A percentile compares a stretch with the other conserved stretches of the same genome.
These are phyloP conservation scores for Pipistrellus kuhlii DNA, from an alignment of 2,797 vertebrate species.

Conservation along the genomic window DNA sequence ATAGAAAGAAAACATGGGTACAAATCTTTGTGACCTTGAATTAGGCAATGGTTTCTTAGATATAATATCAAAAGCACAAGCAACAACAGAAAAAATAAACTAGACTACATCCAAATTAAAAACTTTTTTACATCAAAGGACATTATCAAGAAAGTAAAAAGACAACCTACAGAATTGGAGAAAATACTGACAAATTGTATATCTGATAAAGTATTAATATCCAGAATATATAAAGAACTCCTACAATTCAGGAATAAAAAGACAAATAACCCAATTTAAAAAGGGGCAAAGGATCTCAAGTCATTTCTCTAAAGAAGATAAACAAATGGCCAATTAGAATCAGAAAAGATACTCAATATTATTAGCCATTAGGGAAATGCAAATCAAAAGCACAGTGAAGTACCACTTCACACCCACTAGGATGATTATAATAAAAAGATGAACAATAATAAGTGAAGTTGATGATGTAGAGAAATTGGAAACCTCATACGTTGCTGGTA, in stretches of 20 bases:
- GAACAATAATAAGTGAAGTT: neutral
- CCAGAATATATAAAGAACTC: neutral
- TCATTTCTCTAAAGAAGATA: slow-evolving; percentile 42
- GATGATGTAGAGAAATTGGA: neutral
- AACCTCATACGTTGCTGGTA: neutral
- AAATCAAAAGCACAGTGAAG: slow-evolving; percentile 16
- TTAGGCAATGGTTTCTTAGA: slow-evolving; percentile 36
- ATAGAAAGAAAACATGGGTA: slow-evolving; percentile 2
- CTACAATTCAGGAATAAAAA: neutral
- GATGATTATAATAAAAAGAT: neutral
- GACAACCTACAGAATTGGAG: neutral
- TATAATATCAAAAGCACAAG: neutral
- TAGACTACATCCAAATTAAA: neutral
- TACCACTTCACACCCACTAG: neutral
- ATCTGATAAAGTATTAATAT: slow-evolving; percentile 27
- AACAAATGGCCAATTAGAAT: neutral
- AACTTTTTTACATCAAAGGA: neutral
- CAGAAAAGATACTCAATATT: neutral
- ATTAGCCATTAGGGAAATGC: neutral
- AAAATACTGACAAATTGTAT: neutral
- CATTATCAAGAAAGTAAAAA: neutral
- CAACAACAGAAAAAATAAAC: neutral
- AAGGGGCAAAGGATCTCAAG: neutral
- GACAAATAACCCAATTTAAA: slow-evolving; percentile 19
- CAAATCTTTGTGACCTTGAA: neutral